Percentiles rank a stretch among this genome's conserved stretches.
Conservation (phyloP, 2,113 vertebrate genomes). For the Monarcha castaneiventris region DNA sequence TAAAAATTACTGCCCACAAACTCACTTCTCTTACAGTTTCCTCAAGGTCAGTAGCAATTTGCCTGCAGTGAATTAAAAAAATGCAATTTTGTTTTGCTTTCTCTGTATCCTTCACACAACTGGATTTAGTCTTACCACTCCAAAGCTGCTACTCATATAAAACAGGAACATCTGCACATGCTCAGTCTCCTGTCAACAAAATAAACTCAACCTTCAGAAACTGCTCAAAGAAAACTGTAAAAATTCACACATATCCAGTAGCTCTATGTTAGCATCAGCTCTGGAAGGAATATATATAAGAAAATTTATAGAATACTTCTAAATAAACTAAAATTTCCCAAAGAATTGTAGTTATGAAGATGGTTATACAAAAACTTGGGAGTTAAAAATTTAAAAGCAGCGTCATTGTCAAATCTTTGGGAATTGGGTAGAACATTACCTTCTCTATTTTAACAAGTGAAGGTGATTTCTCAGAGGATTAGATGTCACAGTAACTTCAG, state of each 20-base stretch:
- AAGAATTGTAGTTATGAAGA: not conserved
- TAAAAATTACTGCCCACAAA: not conserved
- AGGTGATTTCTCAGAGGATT: not conserved
- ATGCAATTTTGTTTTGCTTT: not conserved
- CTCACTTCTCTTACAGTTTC: not conserved
- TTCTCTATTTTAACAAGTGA: not conserved
- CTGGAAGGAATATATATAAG: not conserved
- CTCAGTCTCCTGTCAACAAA: not conserved
- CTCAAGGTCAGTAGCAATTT: slow-evolving; percentile 11
- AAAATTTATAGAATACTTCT: not conserved
- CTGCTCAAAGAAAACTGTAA: slow-evolving; percentile 2
- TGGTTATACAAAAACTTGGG: not conserved
- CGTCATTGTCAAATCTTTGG: not conserved
- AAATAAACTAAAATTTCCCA: not conserved
- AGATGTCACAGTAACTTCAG: not conserved
- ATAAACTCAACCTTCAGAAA: slow-evolving; percentile 37
- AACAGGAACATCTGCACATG: not conserved
- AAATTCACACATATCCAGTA: not conserved
- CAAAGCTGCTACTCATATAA: not conserved
- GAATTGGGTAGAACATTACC: not conserved
- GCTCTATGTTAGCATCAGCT: not conserved
- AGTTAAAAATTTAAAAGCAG: not conserved
- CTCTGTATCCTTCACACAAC: not conserved
- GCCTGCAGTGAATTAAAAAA: not conserved
- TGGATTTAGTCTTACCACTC: slow-evolving; percentile 1